Conservation (phyloP, 2,113 vertebrate genomes). For the Telmatochromis sp. region DNA sequence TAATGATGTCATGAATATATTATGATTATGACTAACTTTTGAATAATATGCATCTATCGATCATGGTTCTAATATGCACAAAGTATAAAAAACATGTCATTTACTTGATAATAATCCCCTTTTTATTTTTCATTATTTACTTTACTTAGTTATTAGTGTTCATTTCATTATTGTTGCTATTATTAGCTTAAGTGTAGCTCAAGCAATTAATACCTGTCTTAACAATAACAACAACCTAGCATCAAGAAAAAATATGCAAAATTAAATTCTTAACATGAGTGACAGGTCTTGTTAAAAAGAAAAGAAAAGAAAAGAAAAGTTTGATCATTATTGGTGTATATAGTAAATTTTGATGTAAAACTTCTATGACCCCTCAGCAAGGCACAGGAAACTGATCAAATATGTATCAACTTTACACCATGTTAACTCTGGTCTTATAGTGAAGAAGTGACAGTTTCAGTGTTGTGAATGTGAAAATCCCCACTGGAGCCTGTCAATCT, state of each 20-base stretch:
- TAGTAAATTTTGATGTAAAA: not conserved
- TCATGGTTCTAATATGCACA: not conserved
- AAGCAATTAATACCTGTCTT: not conserved
- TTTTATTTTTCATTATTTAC: not conserved
- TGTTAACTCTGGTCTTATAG: not conserved
- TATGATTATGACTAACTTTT: not conserved
- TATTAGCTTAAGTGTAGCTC: not conserved
- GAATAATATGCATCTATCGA: not conserved
- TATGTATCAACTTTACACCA: not conserved
- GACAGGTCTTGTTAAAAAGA: not conserved
- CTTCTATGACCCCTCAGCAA: not conserved
- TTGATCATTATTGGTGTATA: not conserved
- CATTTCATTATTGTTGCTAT: not conserved
- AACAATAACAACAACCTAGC: not conserved
- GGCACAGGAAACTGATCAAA: not conserved
- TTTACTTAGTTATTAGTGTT: not conserved
- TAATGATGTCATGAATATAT: not conserved
- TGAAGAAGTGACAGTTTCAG: not conserved
- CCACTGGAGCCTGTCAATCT: conserved; percentile 37
- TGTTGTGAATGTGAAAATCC: conserved; percentile 27
- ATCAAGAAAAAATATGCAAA: not conserved
- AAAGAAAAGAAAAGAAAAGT: not conserved
- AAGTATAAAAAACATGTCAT: not conserved
- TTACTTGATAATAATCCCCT: not conserved
- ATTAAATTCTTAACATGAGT: not conserved